These are phyloP conservation scores for Molossus molossus DNA, from an alignment of 2,797 vertebrate species.

Conservation along the genomic window DNA sequence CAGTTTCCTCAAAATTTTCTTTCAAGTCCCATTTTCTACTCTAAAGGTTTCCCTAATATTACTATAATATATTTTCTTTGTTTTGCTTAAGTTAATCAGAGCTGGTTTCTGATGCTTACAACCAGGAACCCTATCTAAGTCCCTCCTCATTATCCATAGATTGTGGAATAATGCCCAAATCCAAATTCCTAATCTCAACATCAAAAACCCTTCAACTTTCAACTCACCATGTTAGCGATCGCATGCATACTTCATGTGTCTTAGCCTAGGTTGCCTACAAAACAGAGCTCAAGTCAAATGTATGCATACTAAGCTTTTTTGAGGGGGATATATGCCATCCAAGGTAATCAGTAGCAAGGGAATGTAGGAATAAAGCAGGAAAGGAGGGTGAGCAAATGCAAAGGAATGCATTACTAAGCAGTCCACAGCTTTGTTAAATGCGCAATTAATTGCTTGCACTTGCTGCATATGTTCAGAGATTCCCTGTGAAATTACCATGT, in stretches of 20 bases:
- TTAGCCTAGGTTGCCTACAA: constrained; percentile 23
- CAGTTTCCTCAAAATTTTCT: not conserved
- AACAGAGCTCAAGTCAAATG: constrained; percentile 11
- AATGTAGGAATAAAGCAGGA: not conserved
- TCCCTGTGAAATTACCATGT: not conserved
- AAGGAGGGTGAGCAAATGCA: not conserved
- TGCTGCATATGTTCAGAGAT: not conserved
- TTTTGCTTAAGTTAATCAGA: not conserved
- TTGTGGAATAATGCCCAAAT: constrained; percentile 15
- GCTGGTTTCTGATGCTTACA: not conserved
- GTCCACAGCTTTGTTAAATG: not conserved
- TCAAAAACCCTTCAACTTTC: constrained; percentile 15
- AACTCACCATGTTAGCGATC: not conserved
- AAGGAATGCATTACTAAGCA: not conserved
- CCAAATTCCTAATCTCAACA: constrained; percentile 14
- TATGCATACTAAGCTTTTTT: not conserved
- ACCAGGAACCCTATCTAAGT: not conserved
- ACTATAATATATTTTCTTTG: not conserved
- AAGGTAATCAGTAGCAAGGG: not conserved
- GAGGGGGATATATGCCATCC: not conserved
- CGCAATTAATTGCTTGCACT: not conserved
- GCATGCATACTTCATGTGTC: not conserved
- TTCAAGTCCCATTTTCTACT: not conserved
- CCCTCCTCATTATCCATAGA: not conserved
- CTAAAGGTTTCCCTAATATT: not conserved